Base-by-base conservation (phyloP, 2,888 invertebrate genomes). In the Pterobdella sp. region DNA sequence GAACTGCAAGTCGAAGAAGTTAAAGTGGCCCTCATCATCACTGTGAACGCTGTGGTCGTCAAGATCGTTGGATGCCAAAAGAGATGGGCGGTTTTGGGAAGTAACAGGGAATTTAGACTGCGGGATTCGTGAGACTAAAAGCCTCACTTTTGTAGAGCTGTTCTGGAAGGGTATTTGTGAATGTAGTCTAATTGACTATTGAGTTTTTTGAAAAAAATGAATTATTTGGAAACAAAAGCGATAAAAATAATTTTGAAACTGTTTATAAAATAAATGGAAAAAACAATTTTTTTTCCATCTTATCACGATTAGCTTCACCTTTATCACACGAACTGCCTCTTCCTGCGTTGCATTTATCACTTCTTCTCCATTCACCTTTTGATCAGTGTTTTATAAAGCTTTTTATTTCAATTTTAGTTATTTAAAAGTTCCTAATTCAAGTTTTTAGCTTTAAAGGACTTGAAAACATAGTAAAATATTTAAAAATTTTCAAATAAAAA, bases 281-380 rank as follows among this genome's bases (percentile, higher is more conserved):
- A n/a, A n/a, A n/a, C n/a, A n/a, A n/a, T n/a, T n/a, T n/a, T n/a
- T n/a, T n/a, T n/a, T n/a, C n/a, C n/a, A n/a, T n/a, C n/a, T n/a
- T n/a, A n/a, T n/a, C n/a, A n/a, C n/a, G n/a, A n/a, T n/a, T n/a
- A n/a, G n/a, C n/a, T 74, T 71, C 69, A 82, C 83, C 80, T 81
- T 81, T 73, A 84, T 84, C 65, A 83, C 76, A 49, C 79, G 76
- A 37, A 85, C 84, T 68, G 85, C 85, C 68, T 84, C 82, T 76
- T 85, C 85, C 74, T 85, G 83, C n/a, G 82, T 81, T 35, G 82
- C 83, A 75, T 81, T 81, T 0, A 82, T 79, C 42, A 85, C 81
- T 78, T 86, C 85, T 56, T 81, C 79, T 14, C 82, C 82, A 76
- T 85, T 86, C 66, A 86, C 84, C 78, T 84, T 84, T n/a, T n/a